Conservation (phyloP, 2,113 vertebrate genomes). For the Datnioides undecimradiatus region DNA sequence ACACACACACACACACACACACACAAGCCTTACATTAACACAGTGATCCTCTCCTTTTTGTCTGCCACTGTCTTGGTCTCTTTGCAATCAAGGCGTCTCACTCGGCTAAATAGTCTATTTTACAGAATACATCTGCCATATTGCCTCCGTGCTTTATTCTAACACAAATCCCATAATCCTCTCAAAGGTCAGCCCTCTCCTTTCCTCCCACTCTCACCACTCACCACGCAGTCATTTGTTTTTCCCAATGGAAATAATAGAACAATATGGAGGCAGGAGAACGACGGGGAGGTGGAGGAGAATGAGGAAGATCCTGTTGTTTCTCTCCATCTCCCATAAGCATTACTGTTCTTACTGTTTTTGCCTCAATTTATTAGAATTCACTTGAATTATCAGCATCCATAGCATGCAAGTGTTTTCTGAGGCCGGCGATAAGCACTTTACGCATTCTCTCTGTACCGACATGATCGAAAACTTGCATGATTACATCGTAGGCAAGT, state of each 20-base stretch:
- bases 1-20: background rate
- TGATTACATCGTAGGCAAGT: background rate
- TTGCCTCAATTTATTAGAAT: conserved; percentile 53
- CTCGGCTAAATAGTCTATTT: conserved; percentile 67
- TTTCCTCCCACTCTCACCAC: conserved; percentile 44
- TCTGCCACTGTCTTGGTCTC: conserved; percentile 43
- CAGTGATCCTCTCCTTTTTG: conserved; percentile 34
- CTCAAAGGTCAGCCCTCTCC: conserved; percentile 73
- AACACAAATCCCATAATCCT: conserved; percentile 78
- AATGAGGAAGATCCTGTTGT: conserved; percentile 51
- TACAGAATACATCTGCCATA: conserved; percentile 72
- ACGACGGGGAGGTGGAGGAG: conserved; percentile 45
- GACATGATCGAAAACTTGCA: background rate
- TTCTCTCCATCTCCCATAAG: conserved; percentile 54
- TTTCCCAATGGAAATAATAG: conserved; percentile 49
- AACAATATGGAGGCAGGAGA: conserved; percentile 64
- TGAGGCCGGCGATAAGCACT: conserved; percentile 35
- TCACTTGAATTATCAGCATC: conserved; percentile 42
- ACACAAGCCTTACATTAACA: conserved; percentile 20
- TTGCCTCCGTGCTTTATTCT: conserved; percentile 70
- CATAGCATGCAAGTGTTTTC: conserved; percentile 9
- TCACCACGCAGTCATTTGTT: conserved; percentile 54
- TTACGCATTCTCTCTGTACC: background rate
- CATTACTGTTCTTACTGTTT: conserved; percentile 16
- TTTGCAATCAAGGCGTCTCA: conserved; percentile 26